Percentiles rank a stretch among this genome's conserved stretches.
Conservation (phyloP, 2,113 vertebrate species). For the Ailuropoda melanoleuca region DNA sequence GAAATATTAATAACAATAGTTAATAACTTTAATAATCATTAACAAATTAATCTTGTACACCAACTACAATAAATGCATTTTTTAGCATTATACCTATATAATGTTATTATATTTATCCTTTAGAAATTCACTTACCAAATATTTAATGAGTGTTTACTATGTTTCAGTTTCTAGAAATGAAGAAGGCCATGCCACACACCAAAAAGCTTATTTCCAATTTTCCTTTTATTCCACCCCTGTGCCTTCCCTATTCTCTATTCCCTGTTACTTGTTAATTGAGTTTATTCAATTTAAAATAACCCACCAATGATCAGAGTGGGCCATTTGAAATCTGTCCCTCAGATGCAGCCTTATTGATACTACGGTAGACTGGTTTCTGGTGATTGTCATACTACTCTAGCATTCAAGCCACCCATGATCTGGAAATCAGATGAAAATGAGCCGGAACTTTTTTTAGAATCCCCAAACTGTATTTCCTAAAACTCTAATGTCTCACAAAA, state of each 20-base stretch:
- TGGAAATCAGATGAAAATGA: background rate
- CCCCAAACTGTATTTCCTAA: background rate
- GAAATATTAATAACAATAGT: background rate
- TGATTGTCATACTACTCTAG: too few species aligned
- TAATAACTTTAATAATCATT: background rate
- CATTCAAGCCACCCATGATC: background rate
- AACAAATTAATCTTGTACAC: background rate
- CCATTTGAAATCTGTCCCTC: background rate
- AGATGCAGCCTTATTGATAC: background rate
- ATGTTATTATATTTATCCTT: background rate
- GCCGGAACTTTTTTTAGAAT: background rate
- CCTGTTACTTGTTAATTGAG: background rate
- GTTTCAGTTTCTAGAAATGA: background rate
- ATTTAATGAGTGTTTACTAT: background rate
- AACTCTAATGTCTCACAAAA: background rate
- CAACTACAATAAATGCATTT: background rate
- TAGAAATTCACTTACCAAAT: background rate
- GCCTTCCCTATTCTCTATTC: background rate
- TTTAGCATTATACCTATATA: background rate
- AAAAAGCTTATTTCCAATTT: background rate
- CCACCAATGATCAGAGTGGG: background rate
- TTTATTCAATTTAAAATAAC: constrained; percentile 1
- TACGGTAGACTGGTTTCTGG: background rate
- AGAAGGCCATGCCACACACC: background rate
- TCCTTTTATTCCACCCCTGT: background rate